phyloP scores from a whole-genome alignment of 2,888 invertebrate species.

The Drosophila multiciliata region DNA sequence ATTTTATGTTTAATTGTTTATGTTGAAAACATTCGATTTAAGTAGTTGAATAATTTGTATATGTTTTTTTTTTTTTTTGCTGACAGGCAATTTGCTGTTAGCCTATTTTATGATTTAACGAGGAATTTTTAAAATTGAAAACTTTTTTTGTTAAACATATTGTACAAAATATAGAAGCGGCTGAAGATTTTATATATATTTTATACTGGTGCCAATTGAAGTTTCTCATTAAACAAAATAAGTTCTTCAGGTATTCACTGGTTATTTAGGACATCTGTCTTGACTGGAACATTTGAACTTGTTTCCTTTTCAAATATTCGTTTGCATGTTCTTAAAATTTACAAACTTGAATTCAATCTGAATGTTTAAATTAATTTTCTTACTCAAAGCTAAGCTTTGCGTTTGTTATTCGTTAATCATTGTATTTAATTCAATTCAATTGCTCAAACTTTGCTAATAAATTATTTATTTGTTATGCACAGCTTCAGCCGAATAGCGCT shows the following conservation, averaged over 20 bases:
- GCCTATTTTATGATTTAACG: not conserved
- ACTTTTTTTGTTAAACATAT: not conserved
- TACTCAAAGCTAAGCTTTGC: not conserved
- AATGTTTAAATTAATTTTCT: not conserved
- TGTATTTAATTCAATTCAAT: not conserved
- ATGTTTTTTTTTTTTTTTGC: not conserved
- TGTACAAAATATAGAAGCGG: not conserved
- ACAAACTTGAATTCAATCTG: too few relatives aligned
- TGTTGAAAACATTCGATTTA: too few relatives aligned
- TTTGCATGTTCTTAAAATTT: not conserved
- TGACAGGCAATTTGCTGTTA: not conserved
- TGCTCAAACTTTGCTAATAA: constrained; percentile 13
- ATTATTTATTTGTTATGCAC: constrained; percentile 37
- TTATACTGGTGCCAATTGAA: too few relatives aligned
- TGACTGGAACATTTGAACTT: too few relatives aligned
- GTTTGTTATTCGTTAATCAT: constrained; percentile 4
- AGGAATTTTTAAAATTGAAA: not conserved
- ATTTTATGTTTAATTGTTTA: not conserved
- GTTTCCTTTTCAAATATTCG: not conserved
- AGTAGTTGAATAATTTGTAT: not conserved
- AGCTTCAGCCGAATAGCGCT: constrained; percentile 97
- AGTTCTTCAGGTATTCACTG: too few relatives aligned
- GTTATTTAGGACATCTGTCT: too few relatives aligned
- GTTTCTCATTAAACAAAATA: too few relatives aligned
- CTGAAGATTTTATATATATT: not conserved